Base-by-base conservation (phyloP, 2,113 vertebrate genomes). In the Atrichornis clamosus region DNA sequence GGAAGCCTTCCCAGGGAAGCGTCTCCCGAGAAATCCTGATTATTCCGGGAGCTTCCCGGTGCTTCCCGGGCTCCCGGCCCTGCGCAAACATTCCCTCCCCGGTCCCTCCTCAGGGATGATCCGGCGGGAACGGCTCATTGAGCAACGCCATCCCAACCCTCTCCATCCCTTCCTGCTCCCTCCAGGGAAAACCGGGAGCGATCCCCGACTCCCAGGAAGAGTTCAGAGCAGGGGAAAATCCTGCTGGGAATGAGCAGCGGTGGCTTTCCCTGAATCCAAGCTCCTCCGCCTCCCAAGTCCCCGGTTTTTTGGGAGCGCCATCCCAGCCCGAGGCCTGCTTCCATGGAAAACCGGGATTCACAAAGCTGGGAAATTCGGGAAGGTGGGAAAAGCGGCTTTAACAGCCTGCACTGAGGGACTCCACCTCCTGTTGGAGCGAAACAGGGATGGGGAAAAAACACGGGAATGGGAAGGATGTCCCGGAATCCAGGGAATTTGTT, bases 81-180 rank as follows among this genome's bases (percentile, higher is more conserved):
- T 92, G 89, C 23, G 42, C 94, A 96, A 97, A 97, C 96, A 93
- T 96, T 96, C 93, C 65, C 93, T 95, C 50, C 47, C 86, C 95
- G 95, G 97, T 94, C 30, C 85, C 94, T 89, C 97, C 78, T 93
- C 32, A 82, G 96, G 96, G 96, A 96, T 58, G 9, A 95, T 23
- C 87, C 89, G 23, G 17, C 8, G 68, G 90, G 84, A 92, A 94
- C 60, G 97, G 85, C 97, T 97, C 97, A 96, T 97, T 96, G 96
- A 94, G 89, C 85, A 94, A 92, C 97, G 87, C 67, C 94, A 92
- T 96, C 96, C 91, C 89, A 90, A 46, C 92, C 85, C 68, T 5
- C 84, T 11, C 69, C 17, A n/a, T 41, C 73, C 95, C 91, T 91
- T 91, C 73, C 37, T 30, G 80, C 91, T 89, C 79, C 85, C 91